These are phyloP conservation scores for Galleria mellonella DNA, from an alignment of 1,140 invertebrate genomes.

Conservation along the genomic window DNA sequence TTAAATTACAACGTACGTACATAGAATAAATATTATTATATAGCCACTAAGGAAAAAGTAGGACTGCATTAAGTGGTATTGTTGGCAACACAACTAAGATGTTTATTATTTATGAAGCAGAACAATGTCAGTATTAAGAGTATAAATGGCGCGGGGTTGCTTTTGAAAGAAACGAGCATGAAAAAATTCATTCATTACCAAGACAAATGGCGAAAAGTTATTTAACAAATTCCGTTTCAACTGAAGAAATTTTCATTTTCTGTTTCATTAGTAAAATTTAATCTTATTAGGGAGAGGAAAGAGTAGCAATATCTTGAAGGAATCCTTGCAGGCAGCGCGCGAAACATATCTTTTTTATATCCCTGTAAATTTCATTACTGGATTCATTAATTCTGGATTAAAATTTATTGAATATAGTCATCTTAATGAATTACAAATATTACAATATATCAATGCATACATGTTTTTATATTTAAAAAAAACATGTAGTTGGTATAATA, in stretches of 20 bases:
- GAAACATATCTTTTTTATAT: slow-evolving; percentile 35
- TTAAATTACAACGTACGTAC: too few relatives aligned
- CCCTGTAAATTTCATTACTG: slow-evolving; percentile 1
- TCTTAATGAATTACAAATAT: too few relatives aligned
- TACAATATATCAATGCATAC: too few relatives aligned
- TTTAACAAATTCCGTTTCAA: slow-evolving; percentile 40
- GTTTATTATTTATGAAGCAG: slow-evolving; percentile 6
- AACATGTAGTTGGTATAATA: too few relatives aligned
- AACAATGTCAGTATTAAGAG: slow-evolving; percentile 1
- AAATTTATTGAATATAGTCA: not conserved
- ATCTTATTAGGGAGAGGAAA: slow-evolving; percentile 48
- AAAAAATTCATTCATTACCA: slow-evolving; percentile 36
- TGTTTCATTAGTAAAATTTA: slow-evolving; percentile 64
- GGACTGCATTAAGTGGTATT: slow-evolving; percentile 15
- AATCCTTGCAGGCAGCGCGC: slow-evolving; percentile 41
- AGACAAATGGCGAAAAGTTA: slow-evolving; percentile 39
- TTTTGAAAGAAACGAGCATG: slow-evolving; percentile 13
- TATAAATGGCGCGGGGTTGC: slow-evolving; percentile 1
- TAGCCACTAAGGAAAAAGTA: not conserved
- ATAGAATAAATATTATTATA: too few relatives aligned
- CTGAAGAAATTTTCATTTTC: slow-evolving; percentile 51
- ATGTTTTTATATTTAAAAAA: too few relatives aligned
- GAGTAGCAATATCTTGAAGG: slow-evolving; percentile 44
- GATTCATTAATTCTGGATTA: slow-evolving; percentile 5
- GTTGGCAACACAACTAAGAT: slow-evolving; percentile 5